Base-by-base conservation (phyloP, 1,140 invertebrate genomes). In the Wiebesia pumilae region DNA sequence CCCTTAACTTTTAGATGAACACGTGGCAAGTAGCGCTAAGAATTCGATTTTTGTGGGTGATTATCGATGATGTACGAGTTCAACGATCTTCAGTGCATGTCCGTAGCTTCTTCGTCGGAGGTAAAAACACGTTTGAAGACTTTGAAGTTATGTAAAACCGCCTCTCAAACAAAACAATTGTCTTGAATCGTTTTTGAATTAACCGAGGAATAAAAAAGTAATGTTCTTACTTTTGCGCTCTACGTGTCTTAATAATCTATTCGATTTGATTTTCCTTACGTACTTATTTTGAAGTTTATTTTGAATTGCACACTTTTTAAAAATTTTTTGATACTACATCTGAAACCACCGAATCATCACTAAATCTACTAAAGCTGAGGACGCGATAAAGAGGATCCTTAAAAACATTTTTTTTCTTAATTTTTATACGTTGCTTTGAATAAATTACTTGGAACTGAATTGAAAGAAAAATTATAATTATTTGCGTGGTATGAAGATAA, bases 171-270 rank as follows among this genome's bases (percentile, higher is more conserved):
- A 40, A 16, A 71, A 69, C 38, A n/a, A 69, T 67, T 43, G 33
- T 38, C 24, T 69, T 21, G 1, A 47, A 69, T 81, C 43, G 65
- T 69, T 81, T 81, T 81, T 69, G 3, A 75, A 75, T 33, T 12
- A 82, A 47, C 27, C 38, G 0, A 67, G 38, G 33, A 7, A 30
- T 35, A 43, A 9, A 1, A 33, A 58, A n/a, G 1, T 78, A 67
- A 81, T 14, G 62, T 43, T 21, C 62, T 81, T 69, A 69, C 19
- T 35, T 65, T 30, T 3, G 80, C 9, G 6, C 58, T 69, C 14
- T 27, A 35, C 40, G 51, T 27, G 21, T 40, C 35, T 2, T 43
- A 3, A 43, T n/a, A 3, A 73, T 4, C 0, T 19, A 10, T 38
- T 38, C 33, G 6, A 73, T 38, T 73, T 33, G 24, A 73, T 73